These are phyloP conservation scores for Pungitius pungitius DNA, from an alignment of 2,113 vertebrate species.

Conservation along the genomic window DNA sequence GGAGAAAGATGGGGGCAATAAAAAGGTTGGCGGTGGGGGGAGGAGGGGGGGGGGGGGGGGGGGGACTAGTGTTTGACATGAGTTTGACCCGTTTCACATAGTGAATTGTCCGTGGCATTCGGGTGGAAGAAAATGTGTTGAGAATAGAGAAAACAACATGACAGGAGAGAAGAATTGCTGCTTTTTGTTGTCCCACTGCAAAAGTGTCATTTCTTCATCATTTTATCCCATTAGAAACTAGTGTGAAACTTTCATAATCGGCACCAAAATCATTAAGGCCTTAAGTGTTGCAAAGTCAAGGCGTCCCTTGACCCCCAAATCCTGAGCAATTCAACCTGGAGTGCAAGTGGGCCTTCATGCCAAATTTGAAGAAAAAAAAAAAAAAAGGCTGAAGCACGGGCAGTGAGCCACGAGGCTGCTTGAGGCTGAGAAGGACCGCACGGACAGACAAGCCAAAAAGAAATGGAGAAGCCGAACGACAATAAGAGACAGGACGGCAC, in stretches of 20 bases:
- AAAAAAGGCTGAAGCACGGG: no score
- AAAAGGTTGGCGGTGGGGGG: neutral
- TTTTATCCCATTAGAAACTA: no score
- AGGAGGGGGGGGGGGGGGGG: constrained; percentile 2
- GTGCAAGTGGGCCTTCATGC: neutral
- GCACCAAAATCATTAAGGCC: neutral
- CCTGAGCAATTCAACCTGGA: neutral
- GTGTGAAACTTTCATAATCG: neutral
- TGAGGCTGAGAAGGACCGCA: neutral
- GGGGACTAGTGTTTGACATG: constrained; percentile 26
- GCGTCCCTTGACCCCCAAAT: neutral
- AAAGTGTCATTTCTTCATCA: neutral
- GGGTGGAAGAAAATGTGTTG: neutral
- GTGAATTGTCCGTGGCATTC: constrained; percentile 37
- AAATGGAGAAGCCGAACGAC: neutral
- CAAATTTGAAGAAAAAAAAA: neutral
- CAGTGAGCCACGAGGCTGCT: no score
- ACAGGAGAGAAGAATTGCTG: neutral
- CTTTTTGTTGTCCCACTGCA: neutral
- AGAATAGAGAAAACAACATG: neutral
- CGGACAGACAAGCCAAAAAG: neutral
- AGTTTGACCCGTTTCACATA: constrained; percentile 40
- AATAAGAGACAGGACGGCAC: neutral
- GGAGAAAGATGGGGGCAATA: neutral
- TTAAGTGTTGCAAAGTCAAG: no score